These are phyloP conservation scores for Lanius ludovicianus DNA, from an alignment of 2,113 vertebrate genomes.

Conservation along the genomic window DNA sequence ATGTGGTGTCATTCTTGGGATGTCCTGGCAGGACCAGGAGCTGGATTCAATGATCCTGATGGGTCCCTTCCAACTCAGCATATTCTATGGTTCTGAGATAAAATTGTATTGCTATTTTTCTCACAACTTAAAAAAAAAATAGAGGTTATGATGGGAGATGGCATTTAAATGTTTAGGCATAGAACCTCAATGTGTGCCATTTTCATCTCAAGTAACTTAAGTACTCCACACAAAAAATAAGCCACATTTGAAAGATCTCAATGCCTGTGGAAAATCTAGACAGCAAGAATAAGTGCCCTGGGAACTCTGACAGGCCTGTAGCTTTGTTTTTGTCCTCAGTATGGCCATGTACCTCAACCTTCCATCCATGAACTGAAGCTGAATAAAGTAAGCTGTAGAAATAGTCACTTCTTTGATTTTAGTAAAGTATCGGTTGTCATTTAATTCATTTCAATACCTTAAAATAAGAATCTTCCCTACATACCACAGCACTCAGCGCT, in stretches of 20 bases:
- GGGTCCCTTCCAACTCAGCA: background rate
- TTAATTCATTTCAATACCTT: background rate
- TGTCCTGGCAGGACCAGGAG: background rate
- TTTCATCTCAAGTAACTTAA: background rate
- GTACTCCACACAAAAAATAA: background rate
- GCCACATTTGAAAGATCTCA: background rate
- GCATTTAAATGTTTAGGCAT: background rate
- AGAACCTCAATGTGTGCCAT: background rate
- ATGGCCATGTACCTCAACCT: background rate
- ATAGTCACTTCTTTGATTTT: background rate
- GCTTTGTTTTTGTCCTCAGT: background rate
- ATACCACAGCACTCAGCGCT: background rate
- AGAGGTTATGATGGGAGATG: background rate
- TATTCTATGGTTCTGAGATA: background rate
- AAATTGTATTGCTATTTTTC: background rate
- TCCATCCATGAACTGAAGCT: background rate
- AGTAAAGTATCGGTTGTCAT: background rate
- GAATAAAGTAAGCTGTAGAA: background rate
- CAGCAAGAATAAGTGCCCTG: background rate
- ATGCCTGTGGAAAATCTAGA: background rate
- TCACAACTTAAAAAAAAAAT: background rate
- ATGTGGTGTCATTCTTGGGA: background rate
- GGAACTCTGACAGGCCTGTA: background rate
- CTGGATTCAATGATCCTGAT: background rate
- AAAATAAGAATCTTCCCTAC: background rate